A percentile compares a stretch with the other conserved stretches of the same genome.
phyloP scores from a whole-genome alignment of 2,113 vertebrate species.

The Cettia cetti region DNA sequence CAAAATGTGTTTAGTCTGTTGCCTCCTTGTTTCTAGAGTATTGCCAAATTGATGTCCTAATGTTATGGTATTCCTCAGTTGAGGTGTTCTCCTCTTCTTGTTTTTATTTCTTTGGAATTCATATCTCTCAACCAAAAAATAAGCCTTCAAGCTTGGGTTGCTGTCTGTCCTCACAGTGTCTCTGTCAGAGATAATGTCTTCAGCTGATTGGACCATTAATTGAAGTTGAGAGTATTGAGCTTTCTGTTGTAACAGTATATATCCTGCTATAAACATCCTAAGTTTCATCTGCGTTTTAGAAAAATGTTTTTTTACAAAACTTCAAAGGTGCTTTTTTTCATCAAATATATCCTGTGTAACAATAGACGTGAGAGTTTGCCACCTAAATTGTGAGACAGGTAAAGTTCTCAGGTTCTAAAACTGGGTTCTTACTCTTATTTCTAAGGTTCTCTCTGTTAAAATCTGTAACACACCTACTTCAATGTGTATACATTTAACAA shows the following conservation, averaged over 20 bases:
- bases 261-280: background rate
- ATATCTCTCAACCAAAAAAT: background rate
- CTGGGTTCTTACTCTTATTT: background rate
- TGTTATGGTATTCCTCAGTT: background rate
- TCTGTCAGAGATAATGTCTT: background rate
- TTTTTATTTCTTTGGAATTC: background rate
- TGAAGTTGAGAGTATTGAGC: background rate
- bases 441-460: background rate
- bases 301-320: background rate
- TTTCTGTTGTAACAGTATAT: background rate
- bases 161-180: background rate
- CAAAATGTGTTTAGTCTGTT: background rate
- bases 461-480: background rate
- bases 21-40: background rate
- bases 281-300: background rate
- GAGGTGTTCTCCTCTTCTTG: background rate
- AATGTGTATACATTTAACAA: background rate
- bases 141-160: background rate
- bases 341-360: background rate
- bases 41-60: background rate
- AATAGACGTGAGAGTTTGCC: background rate
- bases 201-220: background rate
- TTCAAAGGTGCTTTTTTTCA: background rate
- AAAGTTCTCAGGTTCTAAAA: background rate
- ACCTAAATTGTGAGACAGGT: background rate